A percentile compares a stretch with the other conserved stretches of the same genome.
Conservation (phyloP, 2,888 invertebrate species). For the Ceraclea dissimilis region DNA sequence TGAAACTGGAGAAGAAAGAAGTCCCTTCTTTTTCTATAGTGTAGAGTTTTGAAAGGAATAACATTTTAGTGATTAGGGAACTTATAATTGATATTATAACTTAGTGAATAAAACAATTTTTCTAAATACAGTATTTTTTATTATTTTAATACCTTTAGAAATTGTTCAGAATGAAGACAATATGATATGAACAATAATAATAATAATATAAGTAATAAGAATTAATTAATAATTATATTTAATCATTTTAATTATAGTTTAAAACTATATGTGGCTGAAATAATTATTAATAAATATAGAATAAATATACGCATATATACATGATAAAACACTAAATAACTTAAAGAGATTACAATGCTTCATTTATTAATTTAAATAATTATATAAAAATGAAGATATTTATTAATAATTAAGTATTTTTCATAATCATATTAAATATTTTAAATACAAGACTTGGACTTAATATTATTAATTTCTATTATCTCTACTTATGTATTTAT, state of each 20-base stretch:
- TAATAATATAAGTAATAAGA: slow-evolving; percentile 31
- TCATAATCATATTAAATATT: slow-evolving; percentile 9
- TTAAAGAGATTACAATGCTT: background rate
- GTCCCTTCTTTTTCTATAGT: too few species aligned
- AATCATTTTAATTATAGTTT: slow-evolving; percentile 27
- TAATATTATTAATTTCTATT: slow-evolving; percentile 2
- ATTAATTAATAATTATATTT: slow-evolving; percentile 21
- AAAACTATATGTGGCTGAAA: slow-evolving; percentile 27
- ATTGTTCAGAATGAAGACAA: slow-evolving; percentile 70
- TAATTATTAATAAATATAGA: slow-evolving; percentile 12
- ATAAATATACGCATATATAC: background rate
- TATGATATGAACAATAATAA: slow-evolving; percentile 63
- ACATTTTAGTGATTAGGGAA: slow-evolving; percentile 12
- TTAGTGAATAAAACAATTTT: slow-evolving; percentile 21
- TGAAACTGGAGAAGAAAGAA: too few species aligned
- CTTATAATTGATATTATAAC: too few species aligned
- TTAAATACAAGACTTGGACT: slow-evolving; percentile 20
- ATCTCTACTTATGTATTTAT: slow-evolving; percentile 6
- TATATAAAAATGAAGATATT: background rate
- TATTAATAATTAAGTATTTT: background rate
- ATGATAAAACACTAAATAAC: background rate
- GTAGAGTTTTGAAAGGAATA: too few species aligned
- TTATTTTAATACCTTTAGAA: slow-evolving; percentile 66
- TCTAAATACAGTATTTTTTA: slow-evolving; percentile 49
- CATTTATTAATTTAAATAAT: slow-evolving; percentile 16